Percentiles rank a stretch among this genome's conserved stretches.
Evolutionary conservation across 2,113 vertebrate genomes (phyloP).

Genomic region (Indri indri): DNA sequence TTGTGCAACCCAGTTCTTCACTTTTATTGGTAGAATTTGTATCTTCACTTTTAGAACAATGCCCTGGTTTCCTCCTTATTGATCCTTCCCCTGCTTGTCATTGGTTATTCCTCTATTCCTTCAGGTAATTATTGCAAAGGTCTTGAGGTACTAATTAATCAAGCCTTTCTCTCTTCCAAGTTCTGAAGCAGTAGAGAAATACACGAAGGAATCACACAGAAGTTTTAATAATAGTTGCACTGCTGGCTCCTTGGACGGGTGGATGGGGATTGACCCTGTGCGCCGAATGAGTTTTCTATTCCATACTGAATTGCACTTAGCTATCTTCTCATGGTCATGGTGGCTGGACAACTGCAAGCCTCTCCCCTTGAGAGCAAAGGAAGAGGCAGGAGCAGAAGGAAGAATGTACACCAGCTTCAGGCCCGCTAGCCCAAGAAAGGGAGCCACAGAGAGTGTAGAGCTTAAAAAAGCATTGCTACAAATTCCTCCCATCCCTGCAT

Average conservation of each 20-base stretch:
- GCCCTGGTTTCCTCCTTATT: neutral
- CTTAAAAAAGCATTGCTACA: neutral
- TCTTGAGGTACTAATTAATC: neutral
- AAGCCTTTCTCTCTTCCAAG: neutral
- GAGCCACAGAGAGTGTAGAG: neutral
- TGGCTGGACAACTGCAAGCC: neutral
- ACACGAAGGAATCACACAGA: neutral
- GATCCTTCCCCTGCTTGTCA: neutral
- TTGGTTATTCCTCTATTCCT: neutral
- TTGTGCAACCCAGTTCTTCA: neutral
- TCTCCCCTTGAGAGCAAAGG: neutral
- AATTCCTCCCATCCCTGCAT: neutral
- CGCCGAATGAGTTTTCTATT: neutral
- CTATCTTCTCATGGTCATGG: neutral
- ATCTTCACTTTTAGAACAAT: neutral
- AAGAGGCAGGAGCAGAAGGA: neutral
- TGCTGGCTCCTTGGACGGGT: neutral
- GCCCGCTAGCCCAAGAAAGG: neutral
- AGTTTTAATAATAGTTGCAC: neutral
- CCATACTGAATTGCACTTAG: neutral
- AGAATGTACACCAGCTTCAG: neutral
- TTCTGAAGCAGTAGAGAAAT: neutral
- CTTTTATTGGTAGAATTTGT: neutral
- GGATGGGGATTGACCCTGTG: neutral
- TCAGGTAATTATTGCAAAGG: neutral